Evolutionary conservation across 1,140 invertebrate species (phyloP).

Genomic region (Colletes gigas): DNA sequence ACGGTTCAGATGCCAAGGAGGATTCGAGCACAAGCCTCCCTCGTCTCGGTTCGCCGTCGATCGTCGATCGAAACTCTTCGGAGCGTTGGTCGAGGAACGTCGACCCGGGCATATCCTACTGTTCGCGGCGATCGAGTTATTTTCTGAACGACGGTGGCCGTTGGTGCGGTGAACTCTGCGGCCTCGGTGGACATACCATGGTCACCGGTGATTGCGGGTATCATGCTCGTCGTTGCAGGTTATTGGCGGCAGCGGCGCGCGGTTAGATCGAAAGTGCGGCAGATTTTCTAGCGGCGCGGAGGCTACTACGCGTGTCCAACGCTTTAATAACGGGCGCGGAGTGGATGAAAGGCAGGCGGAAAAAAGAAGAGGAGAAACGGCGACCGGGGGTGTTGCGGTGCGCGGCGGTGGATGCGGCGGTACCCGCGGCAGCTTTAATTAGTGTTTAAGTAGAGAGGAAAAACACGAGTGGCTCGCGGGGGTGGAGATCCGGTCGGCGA

Average conservation of each 20-base stretch:
- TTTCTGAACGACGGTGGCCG: not conserved
- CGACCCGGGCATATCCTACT: not conserved
- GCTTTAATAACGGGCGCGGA: constrained; percentile 46
- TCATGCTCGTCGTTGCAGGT: constrained; percentile 47
- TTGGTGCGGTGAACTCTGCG: constrained; percentile 29
- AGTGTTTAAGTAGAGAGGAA: constrained; percentile 55
- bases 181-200: constrained; percentile 16
- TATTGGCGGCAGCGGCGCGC: constrained; percentile 55
- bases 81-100: too few species aligned
- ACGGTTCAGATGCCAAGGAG: too few species aligned
- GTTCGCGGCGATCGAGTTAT: not conserved
- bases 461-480: constrained; percentile 18
- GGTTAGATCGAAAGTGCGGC: constrained; percentile 48
- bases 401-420: constrained; percentile 5
- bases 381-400: not conserved
- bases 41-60: too few species aligned
- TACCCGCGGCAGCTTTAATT: constrained; percentile 51
- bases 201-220: constrained; percentile 30
- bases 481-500: not conserved
- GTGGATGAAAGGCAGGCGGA: constrained; percentile 11
- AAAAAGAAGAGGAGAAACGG: not conserved
- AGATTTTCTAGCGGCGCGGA: constrained; percentile 32
- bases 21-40: too few species aligned
- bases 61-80: too few species aligned
- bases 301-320: constrained; percentile 26